Evolutionary conservation across 2,797 vertebrate genomes (phyloP).

Genomic region (Dromococcyx pavoninus): DNA sequence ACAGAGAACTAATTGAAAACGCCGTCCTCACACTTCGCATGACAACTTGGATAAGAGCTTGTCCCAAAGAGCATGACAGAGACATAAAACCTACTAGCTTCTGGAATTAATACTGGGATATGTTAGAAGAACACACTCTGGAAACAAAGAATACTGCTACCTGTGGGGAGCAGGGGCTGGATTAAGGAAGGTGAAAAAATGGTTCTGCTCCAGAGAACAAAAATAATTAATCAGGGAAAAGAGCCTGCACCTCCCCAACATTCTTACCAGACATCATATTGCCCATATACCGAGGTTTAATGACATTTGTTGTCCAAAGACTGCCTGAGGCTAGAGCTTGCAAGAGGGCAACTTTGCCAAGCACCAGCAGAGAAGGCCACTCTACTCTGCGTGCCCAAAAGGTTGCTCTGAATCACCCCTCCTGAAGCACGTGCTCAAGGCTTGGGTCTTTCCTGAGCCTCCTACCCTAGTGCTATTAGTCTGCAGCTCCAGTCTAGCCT

Average conservation of each 20-base stretch:
- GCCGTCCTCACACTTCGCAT: neutral
- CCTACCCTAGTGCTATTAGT: neutral
- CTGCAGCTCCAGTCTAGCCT: neutral
- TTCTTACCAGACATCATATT: neutral
- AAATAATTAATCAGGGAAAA: slow-evolving; percentile 15
- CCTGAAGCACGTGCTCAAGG: neutral
- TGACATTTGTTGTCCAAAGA: neutral
- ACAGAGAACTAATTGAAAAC: neutral
- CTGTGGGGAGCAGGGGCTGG: neutral
- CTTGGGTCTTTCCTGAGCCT: neutral
- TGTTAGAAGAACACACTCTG: neutral
- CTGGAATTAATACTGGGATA: neutral
- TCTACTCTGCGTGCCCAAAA: neutral
- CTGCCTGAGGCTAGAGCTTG: neutral
- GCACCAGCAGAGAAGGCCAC: neutral
- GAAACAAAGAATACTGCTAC: neutral
- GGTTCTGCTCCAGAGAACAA: neutral
- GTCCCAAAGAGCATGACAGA: neutral
- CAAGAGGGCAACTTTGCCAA: neutral
- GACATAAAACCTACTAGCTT: neutral
- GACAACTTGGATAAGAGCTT: neutral
- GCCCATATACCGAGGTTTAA: neutral
- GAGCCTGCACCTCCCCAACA: neutral
- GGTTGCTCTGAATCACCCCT: neutral
- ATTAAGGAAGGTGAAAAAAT: neutral